Base-by-base conservation (phyloP, 2,797 vertebrate species). In the Sus cebifrons region DNA sequence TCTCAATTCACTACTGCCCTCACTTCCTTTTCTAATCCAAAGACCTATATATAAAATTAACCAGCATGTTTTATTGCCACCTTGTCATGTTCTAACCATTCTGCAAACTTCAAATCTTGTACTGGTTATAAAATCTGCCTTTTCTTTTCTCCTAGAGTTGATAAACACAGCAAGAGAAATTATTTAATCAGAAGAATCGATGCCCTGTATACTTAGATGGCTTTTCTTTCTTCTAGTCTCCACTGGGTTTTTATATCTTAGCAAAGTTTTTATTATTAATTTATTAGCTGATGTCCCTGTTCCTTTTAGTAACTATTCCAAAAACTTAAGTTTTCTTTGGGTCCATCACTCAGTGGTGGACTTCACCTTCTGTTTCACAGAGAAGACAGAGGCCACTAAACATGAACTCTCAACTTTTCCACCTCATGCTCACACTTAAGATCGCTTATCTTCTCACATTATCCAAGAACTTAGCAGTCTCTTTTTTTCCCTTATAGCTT, bases 31-130 rank as follows among this genome's bases (percentile, higher is more conserved):
- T 96, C 9, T 86, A 52, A 36, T 75, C 32, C 32, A 16, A 36
- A 20, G 40, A 60, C 60, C 67, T 73, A 0, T 78, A 17, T 71
- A 6, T 79, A 54, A 92, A 54, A 40, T 40, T 13, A 68, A 87
- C 58, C 52, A 87, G 60, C 52, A 56, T 79, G 20, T 17, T 81
- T 0, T 73, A 11, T n/a, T 82, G 14, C 44, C 58, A 20, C 54
- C 58, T 94, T 87, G 65, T 71, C 27, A 49, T 81, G 2, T 67
- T 96, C 8, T 88, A 58, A 58, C 23, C n/a, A 21, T 70, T 79
- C n/a, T 89, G 32, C 23, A 95, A 23, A 93, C n/a, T 95, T 88
- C 25, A 93, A 20, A 81, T 79, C 36, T 25, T 95, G 12, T 78
- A 15, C 75, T 91, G 71, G 2, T 96, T 93, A 81, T 89, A 82